Base-by-base conservation (phyloP, 2,113 vertebrate species). In the Dicentrarchus labrax region DNA sequence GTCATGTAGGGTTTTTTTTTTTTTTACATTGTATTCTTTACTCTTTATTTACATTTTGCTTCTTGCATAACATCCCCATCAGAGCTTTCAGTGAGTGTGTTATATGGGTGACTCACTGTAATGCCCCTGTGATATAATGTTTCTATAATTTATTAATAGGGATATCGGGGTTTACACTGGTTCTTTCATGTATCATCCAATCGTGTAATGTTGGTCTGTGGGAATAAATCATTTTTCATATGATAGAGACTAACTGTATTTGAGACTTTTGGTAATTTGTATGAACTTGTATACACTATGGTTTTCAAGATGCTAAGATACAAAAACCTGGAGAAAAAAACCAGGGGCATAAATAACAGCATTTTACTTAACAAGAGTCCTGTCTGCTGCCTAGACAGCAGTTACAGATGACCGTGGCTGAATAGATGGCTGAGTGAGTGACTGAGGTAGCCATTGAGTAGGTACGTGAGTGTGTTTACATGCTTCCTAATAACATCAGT, bases 401-500 rank as follows among this genome's bases (percentile, higher is more conserved):
- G 76, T 79, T 66, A 16, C 56, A 45, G 48, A 71, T 61, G 75
- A 73, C 8, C 22, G 6, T n/a, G 69, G 7, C 61, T 76, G 54
- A 69, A 79, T 68, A 62, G 39, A 76, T 74, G 59, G 13, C 41
- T n/a, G 65, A 76, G 74, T 56, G 57, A 76, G 67, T 71, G 78
- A 84, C 51, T 80, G 81, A 90, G 83, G 53, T 71, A 61, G 71
- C 77, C 53, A 77, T 89, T 88, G 73, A 89, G 70, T 38, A 50
- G 50, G 74, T 65, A 59, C 51, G 75, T 15, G 56, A 80, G 82
- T 64, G 72, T 92, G 84, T 91, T 93, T 91, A 89, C 86, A 83
- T 77, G 77, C 53, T 62, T 60, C 73, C 76, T 85, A 88, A 87
- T 86, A 76, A 88, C 89, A 88, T 90, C 90, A 83, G 80, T 75